A percentile compares a stretch with the other conserved stretches of the same genome.
Conservation (phyloP, 2,797 vertebrate species). For the Anguilla megastoma region DNA sequence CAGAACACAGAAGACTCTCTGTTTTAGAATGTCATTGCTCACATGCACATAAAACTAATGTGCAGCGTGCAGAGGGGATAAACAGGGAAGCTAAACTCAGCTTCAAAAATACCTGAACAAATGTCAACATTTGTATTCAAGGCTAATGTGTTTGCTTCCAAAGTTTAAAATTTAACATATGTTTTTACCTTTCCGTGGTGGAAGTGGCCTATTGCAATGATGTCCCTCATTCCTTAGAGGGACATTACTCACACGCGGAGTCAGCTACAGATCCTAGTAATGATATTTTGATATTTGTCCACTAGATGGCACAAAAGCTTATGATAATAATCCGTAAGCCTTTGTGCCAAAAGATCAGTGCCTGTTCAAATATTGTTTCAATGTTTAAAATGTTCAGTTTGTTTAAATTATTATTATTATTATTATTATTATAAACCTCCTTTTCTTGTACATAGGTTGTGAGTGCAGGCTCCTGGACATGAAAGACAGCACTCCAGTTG, state of each 20-base stretch:
- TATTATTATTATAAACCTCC: too few species aligned
- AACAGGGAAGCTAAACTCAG: not conserved
- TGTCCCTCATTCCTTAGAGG: not conserved
- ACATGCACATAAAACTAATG: not conserved
- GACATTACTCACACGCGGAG: not conserved
- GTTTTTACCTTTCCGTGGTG: not conserved
- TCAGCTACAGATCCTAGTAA: not conserved
- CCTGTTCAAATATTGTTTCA: too few species aligned
- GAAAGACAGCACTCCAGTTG: not conserved
- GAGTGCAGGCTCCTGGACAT: too few species aligned
- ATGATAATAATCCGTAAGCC: not conserved
- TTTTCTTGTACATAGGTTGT: too few species aligned
- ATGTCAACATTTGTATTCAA: not conserved
- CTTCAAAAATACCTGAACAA: constrained; percentile 4
- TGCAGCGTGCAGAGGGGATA: not conserved
- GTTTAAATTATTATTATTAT: too few species aligned
- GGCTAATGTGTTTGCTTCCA: not conserved
- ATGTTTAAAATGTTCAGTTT: too few species aligned
- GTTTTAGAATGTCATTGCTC: not conserved
- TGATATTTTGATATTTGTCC: not conserved
- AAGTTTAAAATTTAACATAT: not conserved
- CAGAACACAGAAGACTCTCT: not conserved
- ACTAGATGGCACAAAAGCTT: not conserved
- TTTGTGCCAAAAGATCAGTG: too few species aligned
- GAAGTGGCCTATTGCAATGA: not conserved